A percentile compares a stretch with the other conserved stretches of the same genome.
Conservation (phyloP, 64 coral and sea anemone species). For the Dendrophyllia cribrosa region DNA sequence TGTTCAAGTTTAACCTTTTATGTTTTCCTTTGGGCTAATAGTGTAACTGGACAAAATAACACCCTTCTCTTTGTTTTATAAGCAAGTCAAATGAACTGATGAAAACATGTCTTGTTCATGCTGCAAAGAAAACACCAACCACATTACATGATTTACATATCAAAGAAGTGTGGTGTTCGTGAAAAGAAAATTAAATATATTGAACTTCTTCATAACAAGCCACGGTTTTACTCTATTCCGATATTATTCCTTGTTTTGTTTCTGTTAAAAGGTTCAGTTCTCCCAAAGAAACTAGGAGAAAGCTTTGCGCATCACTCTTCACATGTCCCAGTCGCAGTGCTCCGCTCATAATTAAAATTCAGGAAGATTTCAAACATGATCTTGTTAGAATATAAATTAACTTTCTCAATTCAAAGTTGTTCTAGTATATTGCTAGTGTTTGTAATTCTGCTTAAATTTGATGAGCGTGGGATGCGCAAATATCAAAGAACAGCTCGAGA, state of each 20-base stretch:
- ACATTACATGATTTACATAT: slow-evolving; percentile 15
- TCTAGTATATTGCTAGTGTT: slow-evolving; percentile 9
- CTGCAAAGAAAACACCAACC: not conserved
- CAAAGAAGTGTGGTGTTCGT: not conserved
- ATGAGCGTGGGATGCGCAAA: not conserved
- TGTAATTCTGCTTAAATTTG: not conserved
- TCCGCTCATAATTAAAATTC: not conserved
- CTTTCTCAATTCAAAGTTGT: not conserved
- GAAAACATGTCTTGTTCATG: not conserved
- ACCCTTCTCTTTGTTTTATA: not conserved
- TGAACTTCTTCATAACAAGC: not conserved
- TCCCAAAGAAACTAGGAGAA: too few relatives aligned
- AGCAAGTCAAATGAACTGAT: not conserved
- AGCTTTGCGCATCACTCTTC: too few relatives aligned
- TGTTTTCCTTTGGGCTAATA: not conserved
- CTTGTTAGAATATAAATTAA: slow-evolving; percentile 21
- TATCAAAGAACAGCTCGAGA: not conserved
- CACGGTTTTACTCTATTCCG: not conserved
- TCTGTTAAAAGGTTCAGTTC: not conserved
- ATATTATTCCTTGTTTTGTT: slow-evolving; percentile 39
- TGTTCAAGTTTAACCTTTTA: not conserved
- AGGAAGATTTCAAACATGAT: not conserved
- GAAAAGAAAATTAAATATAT: slow-evolving; percentile 9
- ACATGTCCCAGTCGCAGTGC: not conserved
- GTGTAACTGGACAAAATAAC: not conserved